Conservation (phyloP, 2,888 invertebrate species). For the Sinelater perroti region DNA sequence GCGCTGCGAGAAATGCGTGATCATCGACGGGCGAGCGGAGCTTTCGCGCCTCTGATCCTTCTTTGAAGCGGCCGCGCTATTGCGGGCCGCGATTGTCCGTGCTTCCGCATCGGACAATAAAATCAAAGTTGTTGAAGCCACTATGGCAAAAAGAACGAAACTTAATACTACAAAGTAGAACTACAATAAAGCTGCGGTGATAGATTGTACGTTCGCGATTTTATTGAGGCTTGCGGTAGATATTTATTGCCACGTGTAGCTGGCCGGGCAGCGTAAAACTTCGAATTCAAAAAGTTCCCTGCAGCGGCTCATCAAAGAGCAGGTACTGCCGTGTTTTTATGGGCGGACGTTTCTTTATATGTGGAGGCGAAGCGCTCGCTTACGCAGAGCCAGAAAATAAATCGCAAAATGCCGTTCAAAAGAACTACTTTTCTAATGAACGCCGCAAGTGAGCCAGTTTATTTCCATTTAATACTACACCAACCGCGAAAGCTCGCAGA, state of each 20-base stretch:
- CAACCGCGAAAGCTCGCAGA: neutral
- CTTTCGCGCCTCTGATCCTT: no score
- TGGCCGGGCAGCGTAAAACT: constrained; percentile 13
- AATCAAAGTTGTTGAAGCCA: constrained; percentile 26
- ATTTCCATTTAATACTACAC: neutral
- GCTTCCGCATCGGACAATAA: constrained; percentile 28
- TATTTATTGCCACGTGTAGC: constrained; percentile 21
- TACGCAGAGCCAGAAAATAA: neutral
- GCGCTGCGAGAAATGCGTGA: constrained; percentile 10
- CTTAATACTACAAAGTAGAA: constrained; percentile 31
- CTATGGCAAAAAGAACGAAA: constrained; percentile 19
- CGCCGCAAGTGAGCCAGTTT: neutral
- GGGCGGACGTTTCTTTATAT: constrained; percentile 8
- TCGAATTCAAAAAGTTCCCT: constrained; percentile 16
- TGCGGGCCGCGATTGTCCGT: constrained; percentile 22
- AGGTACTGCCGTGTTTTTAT: constrained; percentile 8
- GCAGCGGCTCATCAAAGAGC: constrained; percentile 11
- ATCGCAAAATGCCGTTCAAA: neutral
- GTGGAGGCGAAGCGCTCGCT: neutral
- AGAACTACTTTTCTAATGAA: neutral
- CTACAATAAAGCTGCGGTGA: constrained; percentile 27
- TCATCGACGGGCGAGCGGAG: constrained; percentile 9
- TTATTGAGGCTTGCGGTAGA: constrained; percentile 25
- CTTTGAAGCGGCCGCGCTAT: constrained; percentile 20
- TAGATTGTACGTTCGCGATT: constrained; percentile 25